A percentile compares a stretch with the other conserved stretches of the same genome.
Conservation (phyloP, 1,140 invertebrate species). For the Campoletis sonorensis region DNA sequence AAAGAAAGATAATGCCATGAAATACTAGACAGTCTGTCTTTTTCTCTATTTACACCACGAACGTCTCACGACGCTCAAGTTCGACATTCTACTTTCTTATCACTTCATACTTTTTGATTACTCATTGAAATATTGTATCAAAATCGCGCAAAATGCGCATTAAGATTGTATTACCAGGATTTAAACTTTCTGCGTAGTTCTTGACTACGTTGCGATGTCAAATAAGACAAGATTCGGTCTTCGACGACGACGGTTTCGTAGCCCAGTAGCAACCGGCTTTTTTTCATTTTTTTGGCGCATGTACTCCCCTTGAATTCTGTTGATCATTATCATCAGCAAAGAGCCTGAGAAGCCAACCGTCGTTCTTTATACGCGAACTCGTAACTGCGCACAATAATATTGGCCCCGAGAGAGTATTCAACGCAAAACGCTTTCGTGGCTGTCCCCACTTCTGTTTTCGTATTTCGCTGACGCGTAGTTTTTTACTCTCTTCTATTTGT, state of each 20-base stretch:
- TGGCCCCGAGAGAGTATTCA: not conserved
- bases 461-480: not conserved
- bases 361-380: not conserved
- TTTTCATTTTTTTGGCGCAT: not conserved
- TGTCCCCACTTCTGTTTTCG: not conserved
- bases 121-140: too few species aligned
- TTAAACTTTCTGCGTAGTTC: too few species aligned
- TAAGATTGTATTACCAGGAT: too few species aligned
- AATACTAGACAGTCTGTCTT: too few species aligned
- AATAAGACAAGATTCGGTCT: too few species aligned
- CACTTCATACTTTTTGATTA: too few species aligned
- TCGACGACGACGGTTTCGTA: not conserved
- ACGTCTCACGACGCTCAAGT: too few species aligned
- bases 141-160: too few species aligned
- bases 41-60: too few species aligned
- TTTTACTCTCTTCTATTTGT: not conserved
- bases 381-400: slow-evolving; percentile 42
- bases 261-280: not conserved
- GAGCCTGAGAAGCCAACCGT: slow-evolving; percentile 2
- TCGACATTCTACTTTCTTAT: too few species aligned
- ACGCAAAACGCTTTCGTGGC: not conserved
- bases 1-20: too few species aligned
- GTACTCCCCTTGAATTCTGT: not conserved
- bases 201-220: too few species aligned
- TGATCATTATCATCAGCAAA: not conserved